Conservation (phyloP, 2,797 vertebrate genomes). For the Onychomys leucogaster region DNA sequence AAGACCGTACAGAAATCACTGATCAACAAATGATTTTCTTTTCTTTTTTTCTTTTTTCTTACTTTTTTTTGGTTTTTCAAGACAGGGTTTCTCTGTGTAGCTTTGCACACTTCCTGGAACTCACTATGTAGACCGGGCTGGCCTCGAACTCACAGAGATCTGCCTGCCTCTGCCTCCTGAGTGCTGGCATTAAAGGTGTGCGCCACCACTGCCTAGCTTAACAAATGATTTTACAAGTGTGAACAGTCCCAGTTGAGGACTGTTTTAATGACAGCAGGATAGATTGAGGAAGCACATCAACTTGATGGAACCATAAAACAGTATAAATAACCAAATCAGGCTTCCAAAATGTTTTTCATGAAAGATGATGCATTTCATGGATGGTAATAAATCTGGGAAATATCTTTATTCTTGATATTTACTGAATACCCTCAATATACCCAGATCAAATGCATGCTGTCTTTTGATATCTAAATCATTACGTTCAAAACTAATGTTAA, state of each 20-base stretch:
- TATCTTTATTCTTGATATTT: background rate
- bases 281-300: background rate
- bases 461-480: slow-evolving; percentile 52
- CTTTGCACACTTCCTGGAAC: no score
- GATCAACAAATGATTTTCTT: background rate
- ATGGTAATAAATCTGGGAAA: background rate
- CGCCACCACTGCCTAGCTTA: no score
- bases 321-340: background rate
- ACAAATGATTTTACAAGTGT: background rate
- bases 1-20: background rate
- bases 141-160: no score
- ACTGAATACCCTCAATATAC: background rate
- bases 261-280: background rate
- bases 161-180: no score
- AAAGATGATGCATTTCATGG: background rate
- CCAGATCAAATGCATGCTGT: background rate
- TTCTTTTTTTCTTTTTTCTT: no score
- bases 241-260: background rate
- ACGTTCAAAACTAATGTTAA: slow-evolving; percentile 33
- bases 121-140: no score
- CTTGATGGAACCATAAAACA: background rate
- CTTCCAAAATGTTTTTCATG: background rate
- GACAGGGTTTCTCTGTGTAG: no score
- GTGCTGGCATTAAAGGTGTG: no score
- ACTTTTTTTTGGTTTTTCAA: no score